Evolutionary conservation across 2,113 vertebrate species (phyloP).

Genomic region (Mesocricetus auratus): DNA sequence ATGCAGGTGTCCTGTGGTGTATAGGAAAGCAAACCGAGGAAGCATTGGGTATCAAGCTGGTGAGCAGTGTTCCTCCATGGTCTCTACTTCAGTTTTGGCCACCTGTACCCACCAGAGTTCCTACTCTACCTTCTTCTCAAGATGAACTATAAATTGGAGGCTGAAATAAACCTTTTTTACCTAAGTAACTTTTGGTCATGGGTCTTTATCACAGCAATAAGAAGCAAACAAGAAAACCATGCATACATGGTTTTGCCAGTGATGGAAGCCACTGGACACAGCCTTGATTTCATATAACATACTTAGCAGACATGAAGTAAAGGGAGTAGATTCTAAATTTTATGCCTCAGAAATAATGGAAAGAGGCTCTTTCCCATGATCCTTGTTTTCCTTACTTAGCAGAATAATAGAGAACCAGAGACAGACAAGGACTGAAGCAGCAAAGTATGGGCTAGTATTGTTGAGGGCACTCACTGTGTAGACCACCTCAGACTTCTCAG

Average conservation of each 20-base stretch:
- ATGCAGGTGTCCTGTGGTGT: background rate
- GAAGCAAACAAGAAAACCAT: background rate
- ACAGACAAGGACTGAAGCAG: background rate
- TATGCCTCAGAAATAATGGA: rapidly evolving
- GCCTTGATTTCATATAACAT: background rate
- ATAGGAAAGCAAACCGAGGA: background rate
- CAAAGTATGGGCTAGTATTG: background rate
- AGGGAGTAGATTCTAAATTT: background rate
- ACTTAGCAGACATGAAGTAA: background rate
- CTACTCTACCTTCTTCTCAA: background rate
- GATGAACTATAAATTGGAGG: background rate
- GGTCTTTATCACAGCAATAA: background rate
- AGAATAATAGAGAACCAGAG: background rate
- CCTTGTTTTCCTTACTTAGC: background rate
- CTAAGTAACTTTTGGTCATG: background rate
- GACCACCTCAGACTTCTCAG: background rate
- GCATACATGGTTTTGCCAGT: background rate
- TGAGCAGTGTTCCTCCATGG: background rate
- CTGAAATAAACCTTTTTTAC: no score
- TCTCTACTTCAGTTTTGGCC: background rate
- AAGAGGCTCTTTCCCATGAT: rapidly evolving
- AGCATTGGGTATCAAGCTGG: background rate
- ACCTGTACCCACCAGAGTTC: no score
- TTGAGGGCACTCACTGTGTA: background rate
- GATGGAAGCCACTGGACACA: no score